These are phyloP conservation scores for Streptopelia turtur DNA, from an alignment of 2,797 vertebrate species.

Conservation along the genomic window DNA sequence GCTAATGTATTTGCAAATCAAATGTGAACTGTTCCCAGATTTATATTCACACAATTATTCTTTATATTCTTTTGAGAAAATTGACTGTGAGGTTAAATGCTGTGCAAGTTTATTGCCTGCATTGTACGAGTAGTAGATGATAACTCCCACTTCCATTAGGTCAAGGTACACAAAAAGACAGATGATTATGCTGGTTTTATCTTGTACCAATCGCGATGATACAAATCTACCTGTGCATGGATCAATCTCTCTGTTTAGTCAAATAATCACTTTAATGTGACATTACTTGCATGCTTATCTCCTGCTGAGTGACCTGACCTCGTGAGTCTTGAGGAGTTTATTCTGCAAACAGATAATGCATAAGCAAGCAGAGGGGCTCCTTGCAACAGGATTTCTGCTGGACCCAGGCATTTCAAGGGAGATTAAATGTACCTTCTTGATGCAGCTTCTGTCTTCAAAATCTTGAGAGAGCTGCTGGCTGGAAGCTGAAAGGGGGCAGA, in stretches of 20 bases:
- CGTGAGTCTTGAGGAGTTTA: neutral
- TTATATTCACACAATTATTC: neutral
- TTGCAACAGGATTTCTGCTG: neutral
- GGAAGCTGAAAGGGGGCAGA: neutral
- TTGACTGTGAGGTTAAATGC: neutral
- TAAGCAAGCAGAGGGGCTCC: neutral
- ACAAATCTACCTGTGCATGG: neutral
- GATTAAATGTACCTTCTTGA: accelerated
- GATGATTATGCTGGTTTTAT: neutral
- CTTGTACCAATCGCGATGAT: neutral
- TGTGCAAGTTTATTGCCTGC: neutral
- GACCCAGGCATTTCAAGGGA: neutral
- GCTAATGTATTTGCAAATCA: neutral
- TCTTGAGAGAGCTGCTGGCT: neutral
- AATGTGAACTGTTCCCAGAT: neutral
- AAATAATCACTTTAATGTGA: neutral
- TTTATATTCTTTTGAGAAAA: neutral
- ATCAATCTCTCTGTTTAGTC: neutral
- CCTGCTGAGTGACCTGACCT: neutral
- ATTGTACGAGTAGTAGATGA: neutral
- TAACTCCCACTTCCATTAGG: neutral
- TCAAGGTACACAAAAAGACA: neutral
- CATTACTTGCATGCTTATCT: neutral
- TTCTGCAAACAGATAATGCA: neutral
- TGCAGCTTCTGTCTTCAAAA: neutral